These are phyloP conservation scores for Protosalanx chinensis DNA, from an alignment of 2,797 vertebrate genomes.

Conservation along the genomic window DNA sequence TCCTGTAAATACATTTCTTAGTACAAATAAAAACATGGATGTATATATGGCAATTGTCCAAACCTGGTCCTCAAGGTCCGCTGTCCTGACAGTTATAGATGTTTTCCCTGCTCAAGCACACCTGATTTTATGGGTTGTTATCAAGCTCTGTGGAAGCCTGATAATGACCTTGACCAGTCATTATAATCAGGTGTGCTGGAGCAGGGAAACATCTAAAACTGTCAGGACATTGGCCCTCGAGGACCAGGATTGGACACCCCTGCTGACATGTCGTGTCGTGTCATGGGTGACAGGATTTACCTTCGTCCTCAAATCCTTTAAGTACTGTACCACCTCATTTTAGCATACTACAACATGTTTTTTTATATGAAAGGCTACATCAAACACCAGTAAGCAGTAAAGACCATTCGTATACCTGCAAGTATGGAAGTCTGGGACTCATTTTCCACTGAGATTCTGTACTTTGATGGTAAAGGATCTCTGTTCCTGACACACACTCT, in stretches of 20 bases:
- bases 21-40: constrained; percentile 9
- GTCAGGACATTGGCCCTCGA: too few relatives aligned
- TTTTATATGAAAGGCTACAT: constrained; percentile 34
- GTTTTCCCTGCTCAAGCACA: too few relatives aligned
- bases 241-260: too few relatives aligned
- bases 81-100: too few relatives aligned
- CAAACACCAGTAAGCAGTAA: constrained; percentile 31
- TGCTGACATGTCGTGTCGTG: too few relatives aligned
- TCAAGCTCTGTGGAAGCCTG: too few relatives aligned
- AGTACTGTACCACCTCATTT: constrained; percentile 12
- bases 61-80: too few relatives aligned
- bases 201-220: too few relatives aligned
- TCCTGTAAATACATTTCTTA: neutral
- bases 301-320: constrained; percentile 26
- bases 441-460: constrained; percentile 34
- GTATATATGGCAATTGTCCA: neutral
- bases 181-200: too few relatives aligned
- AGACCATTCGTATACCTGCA: constrained; percentile 22
- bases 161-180: too few relatives aligned
- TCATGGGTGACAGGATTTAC: constrained; percentile 28
- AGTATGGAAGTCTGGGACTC: constrained; percentile 27
- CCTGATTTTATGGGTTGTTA: too few relatives aligned
- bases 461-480: constrained; percentile 31
- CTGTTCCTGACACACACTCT: constrained; percentile 5
- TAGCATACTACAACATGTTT: constrained; percentile 37